Evolutionary conservation across 2,113 vertebrate species (phyloP).

Genomic region (Himantopus leucocephalus): DNA sequence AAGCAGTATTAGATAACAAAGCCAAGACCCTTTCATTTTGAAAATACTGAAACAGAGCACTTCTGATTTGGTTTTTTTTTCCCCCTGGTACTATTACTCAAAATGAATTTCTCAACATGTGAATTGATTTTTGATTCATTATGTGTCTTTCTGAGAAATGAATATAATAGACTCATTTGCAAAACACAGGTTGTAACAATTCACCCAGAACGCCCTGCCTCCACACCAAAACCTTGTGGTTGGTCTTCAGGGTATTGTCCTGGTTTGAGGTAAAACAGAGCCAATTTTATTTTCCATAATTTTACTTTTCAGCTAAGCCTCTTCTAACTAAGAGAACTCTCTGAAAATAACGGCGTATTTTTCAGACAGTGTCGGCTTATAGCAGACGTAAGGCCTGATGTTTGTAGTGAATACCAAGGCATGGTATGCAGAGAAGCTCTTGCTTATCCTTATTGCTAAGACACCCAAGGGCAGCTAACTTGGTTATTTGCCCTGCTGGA

Average conservation of each 20-base stretch:
- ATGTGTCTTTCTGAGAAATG: neutral
- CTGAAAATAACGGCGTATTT: too few relatives aligned
- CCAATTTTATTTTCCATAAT: too few relatives aligned
- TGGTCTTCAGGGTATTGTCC: neutral
- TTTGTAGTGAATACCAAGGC: too few relatives aligned
- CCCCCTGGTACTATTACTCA: neutral
- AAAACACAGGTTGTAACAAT: neutral
- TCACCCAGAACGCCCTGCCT: neutral
- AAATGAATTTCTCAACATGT: neutral
- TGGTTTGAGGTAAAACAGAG: too few relatives aligned
- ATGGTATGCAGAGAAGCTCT: too few relatives aligned
- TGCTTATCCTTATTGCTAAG: too few relatives aligned
- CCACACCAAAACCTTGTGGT: neutral
- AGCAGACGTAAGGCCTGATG: too few relatives aligned
- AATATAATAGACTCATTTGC: neutral
- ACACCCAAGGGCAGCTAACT: too few relatives aligned
- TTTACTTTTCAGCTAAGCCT: too few relatives aligned
- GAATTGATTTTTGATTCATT: slow-evolving; percentile 46
- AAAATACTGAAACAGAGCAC: neutral
- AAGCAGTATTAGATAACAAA: neutral
- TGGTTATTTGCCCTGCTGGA: too few relatives aligned
- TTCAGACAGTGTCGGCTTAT: too few relatives aligned
- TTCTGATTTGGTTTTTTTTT: neutral
- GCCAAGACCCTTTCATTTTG: neutral
- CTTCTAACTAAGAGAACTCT: too few relatives aligned